These are phyloP conservation scores for Tenthredo amoena DNA, from an alignment of 2,888 invertebrate species.

Conservation along the genomic window DNA sequence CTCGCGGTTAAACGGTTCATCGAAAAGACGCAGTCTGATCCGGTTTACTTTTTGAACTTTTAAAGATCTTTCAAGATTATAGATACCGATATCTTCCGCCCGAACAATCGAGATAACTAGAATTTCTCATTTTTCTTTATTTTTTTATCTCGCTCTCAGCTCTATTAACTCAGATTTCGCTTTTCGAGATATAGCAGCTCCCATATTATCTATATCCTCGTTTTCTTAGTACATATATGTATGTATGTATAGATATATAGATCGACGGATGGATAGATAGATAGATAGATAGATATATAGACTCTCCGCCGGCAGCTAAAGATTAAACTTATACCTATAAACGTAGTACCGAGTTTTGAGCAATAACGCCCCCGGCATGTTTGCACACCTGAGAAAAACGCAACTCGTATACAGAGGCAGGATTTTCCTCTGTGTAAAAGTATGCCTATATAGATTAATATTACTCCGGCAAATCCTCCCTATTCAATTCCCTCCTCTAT, in stretches of 20 bases:
- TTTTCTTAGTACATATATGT: not conserved
- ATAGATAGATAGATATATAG: not conserved
- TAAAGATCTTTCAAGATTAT: not conserved
- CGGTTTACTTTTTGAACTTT: not conserved
- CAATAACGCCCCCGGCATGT: conserved; percentile 74
- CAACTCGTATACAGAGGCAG: conserved; percentile 10
- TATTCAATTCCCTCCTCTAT: not conserved
- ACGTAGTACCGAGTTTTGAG: conserved; percentile 69
- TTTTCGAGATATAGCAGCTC: too few relatives aligned
- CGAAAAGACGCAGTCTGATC: not conserved
- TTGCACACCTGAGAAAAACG: conserved; percentile 73
- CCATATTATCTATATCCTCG: too few relatives aligned
- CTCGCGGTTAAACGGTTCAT: not conserved
- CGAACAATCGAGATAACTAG: too few relatives aligned
- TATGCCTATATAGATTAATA: conserved; percentile 12
- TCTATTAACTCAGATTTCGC: too few relatives aligned
- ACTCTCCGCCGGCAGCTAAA: conserved; percentile 69
- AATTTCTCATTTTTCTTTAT: not conserved
- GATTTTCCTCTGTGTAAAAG: not conserved
- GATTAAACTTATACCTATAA: conserved; percentile 69
- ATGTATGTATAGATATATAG: not conserved
- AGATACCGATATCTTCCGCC: not conserved
- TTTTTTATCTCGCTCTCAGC: not conserved
- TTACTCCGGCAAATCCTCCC: conserved; percentile 15
- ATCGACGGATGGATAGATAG: not conserved